Evolutionary conservation across 2,113 vertebrate species (phyloP).

Genomic region (Agelaius phoeniceus): DNA sequence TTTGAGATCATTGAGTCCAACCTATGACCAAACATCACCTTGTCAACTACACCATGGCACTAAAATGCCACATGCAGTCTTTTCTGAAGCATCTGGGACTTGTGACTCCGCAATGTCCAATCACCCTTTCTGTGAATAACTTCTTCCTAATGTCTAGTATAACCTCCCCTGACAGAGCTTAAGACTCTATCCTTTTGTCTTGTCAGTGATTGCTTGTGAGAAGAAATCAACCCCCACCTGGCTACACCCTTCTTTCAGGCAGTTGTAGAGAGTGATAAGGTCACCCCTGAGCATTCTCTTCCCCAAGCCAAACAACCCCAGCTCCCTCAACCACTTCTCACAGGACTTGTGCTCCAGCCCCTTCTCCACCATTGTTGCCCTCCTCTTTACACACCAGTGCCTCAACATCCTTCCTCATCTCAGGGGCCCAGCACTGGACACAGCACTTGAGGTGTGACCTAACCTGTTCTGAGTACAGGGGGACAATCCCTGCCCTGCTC

Average conservation of each 20-base stretch:
- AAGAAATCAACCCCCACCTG: rapidly evolving
- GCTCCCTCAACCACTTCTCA: rapidly evolving
- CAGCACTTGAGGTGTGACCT: no score
- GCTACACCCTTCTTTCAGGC: rapidly evolving
- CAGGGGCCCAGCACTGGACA: rapidly evolving
- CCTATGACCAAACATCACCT: rapidly evolving
- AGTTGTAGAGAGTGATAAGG: neutral
- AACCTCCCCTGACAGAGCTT: neutral
- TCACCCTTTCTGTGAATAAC: neutral
- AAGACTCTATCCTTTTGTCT: neutral
- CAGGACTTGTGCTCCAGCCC: rapidly evolving
- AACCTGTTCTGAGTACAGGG: rapidly evolving
- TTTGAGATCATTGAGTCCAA: neutral
- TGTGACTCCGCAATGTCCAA: neutral
- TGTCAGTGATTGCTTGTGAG: neutral
- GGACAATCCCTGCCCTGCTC: rapidly evolving
- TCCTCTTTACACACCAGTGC: neutral
- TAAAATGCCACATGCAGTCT: neutral
- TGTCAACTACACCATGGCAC: no score
- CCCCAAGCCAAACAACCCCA: neutral
- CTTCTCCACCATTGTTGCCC: rapidly evolving
- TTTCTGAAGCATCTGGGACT: neutral
- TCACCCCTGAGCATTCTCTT: neutral
- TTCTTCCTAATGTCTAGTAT: neutral
- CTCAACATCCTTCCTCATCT: neutral